phyloP scores from a whole-genome alignment of 2,113 vertebrate species.

The Callopanchax toddi region DNA sequence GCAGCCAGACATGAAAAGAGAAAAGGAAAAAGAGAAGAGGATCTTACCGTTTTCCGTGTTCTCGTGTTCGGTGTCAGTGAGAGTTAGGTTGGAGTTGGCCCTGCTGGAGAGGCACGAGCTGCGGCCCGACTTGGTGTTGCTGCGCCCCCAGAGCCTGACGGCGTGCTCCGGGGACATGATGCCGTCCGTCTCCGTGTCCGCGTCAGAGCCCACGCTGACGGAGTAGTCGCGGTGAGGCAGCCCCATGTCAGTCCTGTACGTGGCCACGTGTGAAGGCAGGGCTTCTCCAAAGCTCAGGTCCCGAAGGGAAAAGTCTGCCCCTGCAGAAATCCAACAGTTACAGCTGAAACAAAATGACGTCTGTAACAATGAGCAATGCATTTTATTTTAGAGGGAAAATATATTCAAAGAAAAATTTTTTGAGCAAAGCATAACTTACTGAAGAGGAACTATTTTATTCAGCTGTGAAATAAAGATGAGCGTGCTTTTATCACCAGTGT shows the following conservation, averaged over 20 bases:
- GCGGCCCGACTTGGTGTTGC: slow-evolving; percentile 90
- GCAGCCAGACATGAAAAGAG: neutral
- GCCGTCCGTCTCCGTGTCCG: slow-evolving; percentile 90
- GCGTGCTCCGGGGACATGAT: slow-evolving; percentile 92
- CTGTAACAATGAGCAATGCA: slow-evolving; percentile 1
- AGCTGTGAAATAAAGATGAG: neutral
- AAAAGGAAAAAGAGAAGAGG: neutral
- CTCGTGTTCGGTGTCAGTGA: slow-evolving; percentile 96
- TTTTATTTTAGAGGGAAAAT: neutral
- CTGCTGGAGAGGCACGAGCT: slow-evolving; percentile 97
- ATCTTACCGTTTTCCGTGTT: slow-evolving; percentile 94
- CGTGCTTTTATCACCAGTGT: slow-evolving; percentile 22
- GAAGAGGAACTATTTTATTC: neutral
- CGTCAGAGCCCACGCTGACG: slow-evolving; percentile 88
- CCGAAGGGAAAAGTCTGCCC: slow-evolving; percentile 89
- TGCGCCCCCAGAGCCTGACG: slow-evolving; percentile 90
- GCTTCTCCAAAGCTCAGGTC: slow-evolving; percentile 91
- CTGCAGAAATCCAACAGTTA: slow-evolving; percentile 71
- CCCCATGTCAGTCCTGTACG: slow-evolving; percentile 88
- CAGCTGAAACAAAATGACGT: too few relatives aligned
- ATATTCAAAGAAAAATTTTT: neutral
- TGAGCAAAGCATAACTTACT: neutral
- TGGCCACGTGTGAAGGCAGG: slow-evolving; percentile 83
- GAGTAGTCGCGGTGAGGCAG: slow-evolving; percentile 92
- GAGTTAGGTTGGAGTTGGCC: slow-evolving; percentile 97